Base-by-base conservation (phyloP, 2,113 vertebrate genomes). In the Variabilichromis moorii region DNA sequence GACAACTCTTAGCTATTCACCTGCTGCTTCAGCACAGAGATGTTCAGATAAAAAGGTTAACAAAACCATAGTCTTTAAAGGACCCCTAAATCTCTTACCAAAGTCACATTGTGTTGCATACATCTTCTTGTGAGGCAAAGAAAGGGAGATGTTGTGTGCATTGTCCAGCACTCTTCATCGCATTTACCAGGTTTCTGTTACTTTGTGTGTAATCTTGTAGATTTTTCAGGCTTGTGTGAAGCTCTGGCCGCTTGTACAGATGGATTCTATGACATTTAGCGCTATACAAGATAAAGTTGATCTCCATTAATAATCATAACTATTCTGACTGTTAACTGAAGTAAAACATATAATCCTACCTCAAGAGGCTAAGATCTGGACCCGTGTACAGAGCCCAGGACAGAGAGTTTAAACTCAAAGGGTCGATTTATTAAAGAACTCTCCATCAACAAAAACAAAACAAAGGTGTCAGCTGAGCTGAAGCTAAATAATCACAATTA, bases 21-120 rank as follows among this genome's bases (percentile, higher is more conserved):
- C 92, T 95, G 92, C 91, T 91, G 10, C 82, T 84, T 68, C 85
- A 59, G 28, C 87, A 51, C 73, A 0, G 73, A 89, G 73, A 93
- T 86, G 76, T 83, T 92, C 86, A 86, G 76, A 88, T 89, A 73
- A 84, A 28, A 47, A 82, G 31, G 45, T 14, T 4, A 11, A n/a
- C 53, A 61, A 53, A 71, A 63, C 19, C 54, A 63, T 57, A 10
- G 17, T 81, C 50, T 88, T 80, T 83, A 53, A 83, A 80, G 68
- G 47, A 55, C 31, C 8, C 8, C 33, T 54, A 21, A 42, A 33
- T 16, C 10, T 12, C 59, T 63, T 33, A 35, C 28, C 59, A 40
- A 16, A 45, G 37, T 73, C 40, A 26, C 14, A 42, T 73, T 14
- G 37, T 42, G 40, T 37, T 35, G 33, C 33, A 68, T 37, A 35